These are phyloP conservation scores for Zonitis immaculata DNA, from an alignment of 2,888 invertebrate genomes.

Conservation along the genomic window DNA sequence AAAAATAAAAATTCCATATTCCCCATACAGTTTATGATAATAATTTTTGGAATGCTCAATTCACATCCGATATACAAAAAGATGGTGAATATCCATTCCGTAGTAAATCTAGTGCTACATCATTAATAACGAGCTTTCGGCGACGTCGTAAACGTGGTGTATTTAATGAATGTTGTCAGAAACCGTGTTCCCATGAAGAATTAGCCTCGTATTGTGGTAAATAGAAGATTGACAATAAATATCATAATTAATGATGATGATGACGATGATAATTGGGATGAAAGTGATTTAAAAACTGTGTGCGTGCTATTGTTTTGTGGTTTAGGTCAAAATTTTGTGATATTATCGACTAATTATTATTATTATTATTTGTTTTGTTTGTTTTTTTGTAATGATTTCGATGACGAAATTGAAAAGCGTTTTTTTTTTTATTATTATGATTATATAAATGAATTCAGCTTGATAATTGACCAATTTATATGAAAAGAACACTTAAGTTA, in stretches of 20 bases:
- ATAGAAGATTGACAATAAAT: neutral
- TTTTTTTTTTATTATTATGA: neutral
- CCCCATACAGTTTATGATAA: conserved; percentile 1
- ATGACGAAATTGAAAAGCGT: neutral
- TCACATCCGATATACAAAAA: conserved; percentile 27
- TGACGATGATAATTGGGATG: too few species aligned
- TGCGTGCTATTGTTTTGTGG: too few species aligned
- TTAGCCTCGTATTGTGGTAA: conserved; percentile 36
- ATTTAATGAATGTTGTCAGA: conserved; percentile 42
- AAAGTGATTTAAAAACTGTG: conserved; percentile 11
- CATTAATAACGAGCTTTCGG: conserved; percentile 28
- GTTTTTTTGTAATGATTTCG: too few species aligned
- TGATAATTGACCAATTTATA: neutral
- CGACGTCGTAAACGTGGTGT: conserved; percentile 37
- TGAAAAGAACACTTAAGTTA: neutral
- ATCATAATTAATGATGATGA: too few species aligned
- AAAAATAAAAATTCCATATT: too few species aligned
- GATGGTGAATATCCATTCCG: conserved; percentile 27
- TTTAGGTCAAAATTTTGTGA: conserved; percentile 4
- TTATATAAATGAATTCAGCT: neutral
- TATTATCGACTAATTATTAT: conserved; percentile 1
- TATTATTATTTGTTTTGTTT: neutral
- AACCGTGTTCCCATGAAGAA: conserved; percentile 39
- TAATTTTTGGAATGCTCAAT: conserved; percentile 35
- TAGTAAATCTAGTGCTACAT: conserved; percentile 28